Evolutionary conservation across 2,797 vertebrate genomes (phyloP).

Genomic region (Coranthus polyacanthus): DNA sequence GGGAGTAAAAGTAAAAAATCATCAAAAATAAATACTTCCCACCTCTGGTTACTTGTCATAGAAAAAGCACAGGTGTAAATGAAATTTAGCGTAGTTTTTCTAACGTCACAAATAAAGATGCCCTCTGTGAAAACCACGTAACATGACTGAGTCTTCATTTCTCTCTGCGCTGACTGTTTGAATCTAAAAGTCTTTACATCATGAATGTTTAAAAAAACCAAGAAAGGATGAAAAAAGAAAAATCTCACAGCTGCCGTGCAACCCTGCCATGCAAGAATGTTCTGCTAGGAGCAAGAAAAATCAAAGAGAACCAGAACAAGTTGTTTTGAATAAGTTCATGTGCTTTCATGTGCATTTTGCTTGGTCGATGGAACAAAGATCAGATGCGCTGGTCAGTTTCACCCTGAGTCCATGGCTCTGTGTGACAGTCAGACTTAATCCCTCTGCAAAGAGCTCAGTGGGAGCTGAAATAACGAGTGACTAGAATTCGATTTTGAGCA

Average conservation of each 20-base stretch:
- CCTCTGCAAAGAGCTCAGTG: slow-evolving; percentile 51
- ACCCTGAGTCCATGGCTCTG: slow-evolving; percentile 36
- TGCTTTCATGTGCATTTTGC: slow-evolving; percentile 70
- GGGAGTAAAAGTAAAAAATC: too few species aligned
- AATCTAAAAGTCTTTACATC: slow-evolving; percentile 37
- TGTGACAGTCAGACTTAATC: slow-evolving; percentile 69
- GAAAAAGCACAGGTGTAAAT: too few species aligned
- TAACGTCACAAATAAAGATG: not conserved
- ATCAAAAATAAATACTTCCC: too few species aligned
- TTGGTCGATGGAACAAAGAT: slow-evolving; percentile 62
- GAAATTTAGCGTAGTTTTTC: too few species aligned
- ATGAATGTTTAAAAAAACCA: slow-evolving; percentile 27
- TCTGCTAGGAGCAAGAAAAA: slow-evolving; percentile 61
- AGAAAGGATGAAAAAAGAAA: slow-evolving; percentile 21
- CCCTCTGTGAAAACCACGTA: not conserved
- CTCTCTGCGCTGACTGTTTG: too few species aligned
- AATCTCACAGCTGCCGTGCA: slow-evolving; percentile 53
- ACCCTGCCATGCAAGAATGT: slow-evolving; percentile 57
- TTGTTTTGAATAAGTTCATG: slow-evolving; percentile 68
- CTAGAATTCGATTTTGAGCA: slow-evolving; percentile 76
- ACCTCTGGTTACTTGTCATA: too few species aligned
- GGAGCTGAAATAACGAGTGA: slow-evolving; percentile 75
- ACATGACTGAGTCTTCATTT: slow-evolving; percentile 6
- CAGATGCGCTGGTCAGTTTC: slow-evolving; percentile 71
- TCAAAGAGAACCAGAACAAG: slow-evolving; percentile 63